These are phyloP conservation scores for Chrysogorgia sp. DNA, from an alignment of 92 coral and sea anemone species.

Conservation along the genomic window DNA sequence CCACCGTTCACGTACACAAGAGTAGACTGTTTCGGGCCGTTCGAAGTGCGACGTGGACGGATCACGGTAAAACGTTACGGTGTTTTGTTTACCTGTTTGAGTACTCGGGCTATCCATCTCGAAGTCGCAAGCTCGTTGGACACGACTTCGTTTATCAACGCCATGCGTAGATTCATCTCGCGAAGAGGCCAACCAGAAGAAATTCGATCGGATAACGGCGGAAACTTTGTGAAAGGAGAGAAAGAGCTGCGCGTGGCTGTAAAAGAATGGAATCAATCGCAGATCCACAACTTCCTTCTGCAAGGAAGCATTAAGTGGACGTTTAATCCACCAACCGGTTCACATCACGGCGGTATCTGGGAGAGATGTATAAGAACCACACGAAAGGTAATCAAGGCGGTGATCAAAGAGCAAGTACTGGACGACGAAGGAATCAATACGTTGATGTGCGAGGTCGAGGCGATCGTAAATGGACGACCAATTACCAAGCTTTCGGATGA, in stretches of 20 bases:
- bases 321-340: slow-evolving; percentile 68
- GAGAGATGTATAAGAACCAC: slow-evolving; percentile 64
- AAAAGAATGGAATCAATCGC: slow-evolving; percentile 53
- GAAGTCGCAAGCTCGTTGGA: slow-evolving; percentile 54
- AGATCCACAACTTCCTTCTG: slow-evolving; percentile 51
- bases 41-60: slow-evolving; percentile 55
- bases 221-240: slow-evolving; percentile 53
- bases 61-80: slow-evolving; percentile 60
- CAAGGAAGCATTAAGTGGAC: slow-evolving; percentile 57
- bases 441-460: slow-evolving; percentile 65
- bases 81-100: slow-evolving; percentile 54
- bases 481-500: slow-evolving; percentile 46
- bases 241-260: slow-evolving; percentile 54
- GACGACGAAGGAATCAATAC: slow-evolving; percentile 64
- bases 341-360: slow-evolving; percentile 71
- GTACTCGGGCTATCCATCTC: slow-evolving; percentile 52
- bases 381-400: slow-evolving; percentile 61
- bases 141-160: slow-evolving; percentile 51
- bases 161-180: slow-evolving; percentile 48
- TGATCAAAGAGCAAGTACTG: slow-evolving; percentile 51
- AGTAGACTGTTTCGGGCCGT: slow-evolving; percentile 66
- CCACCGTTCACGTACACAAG: slow-evolving; percentile 58
- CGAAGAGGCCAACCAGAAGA: slow-evolving; percentile 57
- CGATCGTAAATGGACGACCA: slow-evolving; percentile 59
- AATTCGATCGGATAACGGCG: slow-evolving; percentile 69